Percentiles rank a stretch among this genome's conserved stretches.
These are phyloP conservation scores for Drosophila orena DNA, from an alignment of 1,140 invertebrate genomes.

Conservation along the genomic window DNA sequence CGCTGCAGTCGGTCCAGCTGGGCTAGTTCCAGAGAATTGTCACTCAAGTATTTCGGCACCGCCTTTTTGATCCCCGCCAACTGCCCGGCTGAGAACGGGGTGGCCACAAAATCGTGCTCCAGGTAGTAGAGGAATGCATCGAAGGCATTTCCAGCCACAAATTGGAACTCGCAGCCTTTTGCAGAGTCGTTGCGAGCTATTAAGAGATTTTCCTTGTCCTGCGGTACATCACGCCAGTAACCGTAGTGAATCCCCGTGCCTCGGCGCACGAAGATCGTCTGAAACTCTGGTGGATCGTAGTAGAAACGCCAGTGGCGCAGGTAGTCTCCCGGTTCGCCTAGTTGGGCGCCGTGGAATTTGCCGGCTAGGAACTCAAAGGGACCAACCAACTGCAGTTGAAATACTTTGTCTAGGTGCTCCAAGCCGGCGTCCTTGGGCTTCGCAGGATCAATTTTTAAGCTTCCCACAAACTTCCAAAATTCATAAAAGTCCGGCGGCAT, in stretches of 20 bases:
- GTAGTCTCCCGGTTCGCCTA: slow-evolving; percentile 87
- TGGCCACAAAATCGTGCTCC: slow-evolving; percentile 87
- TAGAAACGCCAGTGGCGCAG: slow-evolving; percentile 95
- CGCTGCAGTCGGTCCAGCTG: slow-evolving; percentile 82
- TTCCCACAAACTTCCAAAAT: slow-evolving; percentile 92
- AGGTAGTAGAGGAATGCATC: slow-evolving; percentile 90
- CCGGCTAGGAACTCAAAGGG: slow-evolving; percentile 93
- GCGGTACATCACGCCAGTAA: slow-evolving; percentile 94
- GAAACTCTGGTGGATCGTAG: slow-evolving; percentile 97
- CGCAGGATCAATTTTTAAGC: slow-evolving; percentile 85
- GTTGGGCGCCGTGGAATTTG: slow-evolving; percentile 87
- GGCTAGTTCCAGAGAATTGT: slow-evolving; percentile 86
- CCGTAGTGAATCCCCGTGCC: slow-evolving; percentile 92
- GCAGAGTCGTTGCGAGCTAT: slow-evolving; percentile 90
- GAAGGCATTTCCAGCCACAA: slow-evolving; percentile 94
- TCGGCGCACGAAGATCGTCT: slow-evolving; percentile 89
- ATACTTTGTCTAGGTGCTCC: slow-evolving; percentile 87
- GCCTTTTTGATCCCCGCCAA: slow-evolving; percentile 87
- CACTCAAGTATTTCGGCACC: slow-evolving; percentile 88
- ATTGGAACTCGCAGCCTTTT: slow-evolving; percentile 89
- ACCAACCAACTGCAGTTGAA: slow-evolving; percentile 92
- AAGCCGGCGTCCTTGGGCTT: slow-evolving; percentile 85
- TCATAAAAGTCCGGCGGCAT: slow-evolving; percentile 96
- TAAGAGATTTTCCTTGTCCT: slow-evolving; percentile 89
- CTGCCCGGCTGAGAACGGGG: slow-evolving; percentile 88